Conservation (phyloP, 1,140 invertebrate genomes). For the Scaptodrosophila lebanonensis region DNA sequence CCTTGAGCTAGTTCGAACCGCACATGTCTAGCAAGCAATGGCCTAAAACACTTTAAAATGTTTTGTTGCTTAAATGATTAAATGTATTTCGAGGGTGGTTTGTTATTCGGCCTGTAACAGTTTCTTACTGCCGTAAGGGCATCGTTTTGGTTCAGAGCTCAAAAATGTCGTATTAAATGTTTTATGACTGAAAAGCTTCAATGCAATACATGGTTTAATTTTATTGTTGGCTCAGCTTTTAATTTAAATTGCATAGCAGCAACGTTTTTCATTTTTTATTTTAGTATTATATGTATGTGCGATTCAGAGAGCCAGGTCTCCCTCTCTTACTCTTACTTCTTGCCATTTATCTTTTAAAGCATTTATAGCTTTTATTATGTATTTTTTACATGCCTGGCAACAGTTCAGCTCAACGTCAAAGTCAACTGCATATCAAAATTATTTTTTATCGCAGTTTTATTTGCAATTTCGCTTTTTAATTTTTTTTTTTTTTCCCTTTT, state of each 20-base stretch:
- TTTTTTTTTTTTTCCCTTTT: conserved; percentile 5
- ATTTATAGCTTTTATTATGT: conserved; percentile 2
- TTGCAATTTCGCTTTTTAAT: conserved; percentile 47
- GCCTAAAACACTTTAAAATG: conserved; percentile 46
- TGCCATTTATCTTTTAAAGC: conserved; percentile 14
- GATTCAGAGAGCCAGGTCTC: no score
- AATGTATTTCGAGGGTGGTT: conserved; percentile 57
- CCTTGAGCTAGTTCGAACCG: no score
- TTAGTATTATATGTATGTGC: no score
- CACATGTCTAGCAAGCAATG: no score
- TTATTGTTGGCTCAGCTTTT: conserved; percentile 69
- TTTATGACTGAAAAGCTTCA: conserved; percentile 53
- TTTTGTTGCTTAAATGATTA: conserved; percentile 64
- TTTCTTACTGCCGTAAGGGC: conserved; percentile 34
- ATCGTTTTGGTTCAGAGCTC: conserved; percentile 4
- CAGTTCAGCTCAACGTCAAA: conserved; percentile 7
- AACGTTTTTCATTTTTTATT: conserved; percentile 49
- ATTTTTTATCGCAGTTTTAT: conserved; percentile 65
- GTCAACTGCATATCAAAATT: conserved; percentile 59
- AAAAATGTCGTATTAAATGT: conserved; percentile 65
- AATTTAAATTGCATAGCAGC: conserved; percentile 67
- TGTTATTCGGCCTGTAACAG: conserved; percentile 29
- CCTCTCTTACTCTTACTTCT: conserved; percentile 20
- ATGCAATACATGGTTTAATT: conserved; percentile 45
- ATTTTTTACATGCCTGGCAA: background rate